Percentiles rank a stretch among this genome's conserved stretches.
Conservation (phyloP, 2,113 vertebrate genomes). For the Eublepharis macularius region DNA sequence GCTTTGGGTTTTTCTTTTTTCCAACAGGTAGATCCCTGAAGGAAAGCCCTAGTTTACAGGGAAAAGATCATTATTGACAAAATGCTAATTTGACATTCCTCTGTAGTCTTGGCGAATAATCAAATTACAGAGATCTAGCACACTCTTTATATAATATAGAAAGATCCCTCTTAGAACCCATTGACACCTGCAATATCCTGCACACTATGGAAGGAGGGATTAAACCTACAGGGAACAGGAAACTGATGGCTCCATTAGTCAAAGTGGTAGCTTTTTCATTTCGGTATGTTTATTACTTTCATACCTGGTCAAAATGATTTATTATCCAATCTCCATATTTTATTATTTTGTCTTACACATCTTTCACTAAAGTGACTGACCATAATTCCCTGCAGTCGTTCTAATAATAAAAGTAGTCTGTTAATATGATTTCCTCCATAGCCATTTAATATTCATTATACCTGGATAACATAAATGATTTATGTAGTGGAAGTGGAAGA, state of each 20-base stretch:
- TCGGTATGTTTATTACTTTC: slow-evolving; percentile 63
- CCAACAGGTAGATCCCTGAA: not conserved
- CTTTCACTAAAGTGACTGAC: slow-evolving; percentile 57
- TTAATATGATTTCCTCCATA: slow-evolving; percentile 60
- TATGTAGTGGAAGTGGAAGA: slow-evolving; percentile 36
- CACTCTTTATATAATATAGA: not conserved
- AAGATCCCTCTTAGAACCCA: not conserved
- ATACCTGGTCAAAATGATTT: slow-evolving; percentile 63
- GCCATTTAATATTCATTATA: slow-evolving; percentile 67
- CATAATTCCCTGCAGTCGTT: slow-evolving; percentile 54
- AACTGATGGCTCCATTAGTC: slow-evolving; percentile 46
- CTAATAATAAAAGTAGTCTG: slow-evolving; percentile 60
- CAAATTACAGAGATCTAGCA: not conserved
- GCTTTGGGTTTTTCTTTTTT: not conserved
- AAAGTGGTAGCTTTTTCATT: slow-evolving; percentile 42
- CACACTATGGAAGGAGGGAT: slow-evolving; percentile 38
- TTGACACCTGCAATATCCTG: not conserved
- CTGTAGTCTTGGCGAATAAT: not conserved
- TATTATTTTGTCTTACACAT: slow-evolving; percentile 64
- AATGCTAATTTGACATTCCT: not conserved
- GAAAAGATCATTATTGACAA: not conserved
- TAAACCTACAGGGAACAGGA: slow-evolving; percentile 34
- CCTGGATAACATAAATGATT: slow-evolving; percentile 58
- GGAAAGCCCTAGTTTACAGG: not conserved
- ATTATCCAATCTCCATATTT: slow-evolving; percentile 60